Conservation (phyloP, 2,888 invertebrate species). For the Agonopterix heracliana region DNA sequence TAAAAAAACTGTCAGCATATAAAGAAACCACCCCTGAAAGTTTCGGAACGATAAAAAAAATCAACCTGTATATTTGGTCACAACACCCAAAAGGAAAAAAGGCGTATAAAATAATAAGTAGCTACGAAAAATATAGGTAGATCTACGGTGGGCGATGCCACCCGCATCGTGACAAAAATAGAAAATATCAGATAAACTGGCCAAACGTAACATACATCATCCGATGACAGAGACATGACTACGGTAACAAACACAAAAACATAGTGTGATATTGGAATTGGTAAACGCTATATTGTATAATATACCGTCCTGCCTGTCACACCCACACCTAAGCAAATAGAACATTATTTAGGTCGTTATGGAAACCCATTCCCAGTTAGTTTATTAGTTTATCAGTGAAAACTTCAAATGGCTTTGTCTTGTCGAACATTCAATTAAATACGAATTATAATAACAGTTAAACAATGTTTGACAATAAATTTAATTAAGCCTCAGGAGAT, state of each 20-base stretch:
- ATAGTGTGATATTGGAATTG: conserved; percentile 19
- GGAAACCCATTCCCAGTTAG: not conserved
- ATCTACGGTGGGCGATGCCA: conserved; percentile 39
- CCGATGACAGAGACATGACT: conserved; percentile 46
- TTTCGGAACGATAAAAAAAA: too few species aligned
- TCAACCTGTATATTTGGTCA: too few species aligned
- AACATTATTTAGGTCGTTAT: not conserved
- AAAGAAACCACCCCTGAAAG: too few species aligned
- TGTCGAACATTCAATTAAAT: too few species aligned
- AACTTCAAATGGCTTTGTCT: not conserved
- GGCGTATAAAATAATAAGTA: conserved; percentile 32
- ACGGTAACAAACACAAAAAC: conserved; percentile 36
- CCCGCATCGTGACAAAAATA: conserved; percentile 59
- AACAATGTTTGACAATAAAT: too few species aligned
- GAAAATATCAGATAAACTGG: conserved; percentile 51
- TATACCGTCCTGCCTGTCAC: too few species aligned
- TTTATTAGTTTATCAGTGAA: not conserved
- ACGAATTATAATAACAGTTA: too few species aligned
- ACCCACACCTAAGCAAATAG: not conserved
- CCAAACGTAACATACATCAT: conserved; percentile 51
- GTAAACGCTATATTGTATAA: conserved; percentile 13
- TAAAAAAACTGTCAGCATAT: too few species aligned
- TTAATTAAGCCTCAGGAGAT: too few species aligned
- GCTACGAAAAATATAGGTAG: conserved; percentile 27
- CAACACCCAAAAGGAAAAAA: conserved; percentile 39